Conservation (phyloP, 2,888 invertebrate genomes). For the Arge pagana region DNA sequence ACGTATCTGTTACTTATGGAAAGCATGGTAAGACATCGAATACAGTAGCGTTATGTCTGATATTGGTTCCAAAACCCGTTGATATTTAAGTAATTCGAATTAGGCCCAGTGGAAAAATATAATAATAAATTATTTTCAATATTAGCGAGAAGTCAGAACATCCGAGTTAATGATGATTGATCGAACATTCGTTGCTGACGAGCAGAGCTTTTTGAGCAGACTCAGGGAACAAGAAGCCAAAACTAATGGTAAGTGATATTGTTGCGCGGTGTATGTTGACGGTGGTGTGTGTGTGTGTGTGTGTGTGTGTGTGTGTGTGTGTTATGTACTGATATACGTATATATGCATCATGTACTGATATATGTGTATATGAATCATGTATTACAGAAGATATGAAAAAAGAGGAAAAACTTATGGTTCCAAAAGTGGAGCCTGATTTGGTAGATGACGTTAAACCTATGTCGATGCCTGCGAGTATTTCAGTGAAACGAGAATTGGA, state of each 20-base stretch:
- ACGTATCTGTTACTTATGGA: slow-evolving; percentile 74
- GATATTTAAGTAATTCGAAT: not conserved
- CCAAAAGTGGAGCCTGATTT: slow-evolving; percentile 53
- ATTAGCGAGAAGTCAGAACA: slow-evolving; percentile 72
- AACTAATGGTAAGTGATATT: slow-evolving; percentile 44
- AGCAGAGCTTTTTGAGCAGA: slow-evolving; percentile 67
- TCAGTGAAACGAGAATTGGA: slow-evolving; percentile 53
- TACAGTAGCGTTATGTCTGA: too few relatives aligned
- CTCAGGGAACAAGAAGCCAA: slow-evolving; percentile 62
- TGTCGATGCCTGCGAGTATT: slow-evolving; percentile 40
- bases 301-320: not conserved
- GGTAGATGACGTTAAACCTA: slow-evolving; percentile 38
- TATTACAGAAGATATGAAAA: slow-evolving; percentile 50
- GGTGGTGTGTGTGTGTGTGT: too few relatives aligned
- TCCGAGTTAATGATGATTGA: slow-evolving; percentile 80
- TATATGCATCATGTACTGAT: too few relatives aligned
- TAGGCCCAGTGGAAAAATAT: slow-evolving; percentile 6
- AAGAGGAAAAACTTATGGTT: slow-evolving; percentile 52
- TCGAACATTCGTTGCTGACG: slow-evolving; percentile 73
- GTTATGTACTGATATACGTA: not conserved
- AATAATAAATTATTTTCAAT: slow-evolving; percentile 27
- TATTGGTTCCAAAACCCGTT: too few relatives aligned
- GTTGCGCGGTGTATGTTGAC: too few relatives aligned
- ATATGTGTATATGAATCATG: too few relatives aligned
- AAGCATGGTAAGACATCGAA: slow-evolving; percentile 79